These are phyloP conservation scores for Onychomys arenicola DNA, from an alignment of 2,797 vertebrate genomes.

Conservation along the genomic window DNA sequence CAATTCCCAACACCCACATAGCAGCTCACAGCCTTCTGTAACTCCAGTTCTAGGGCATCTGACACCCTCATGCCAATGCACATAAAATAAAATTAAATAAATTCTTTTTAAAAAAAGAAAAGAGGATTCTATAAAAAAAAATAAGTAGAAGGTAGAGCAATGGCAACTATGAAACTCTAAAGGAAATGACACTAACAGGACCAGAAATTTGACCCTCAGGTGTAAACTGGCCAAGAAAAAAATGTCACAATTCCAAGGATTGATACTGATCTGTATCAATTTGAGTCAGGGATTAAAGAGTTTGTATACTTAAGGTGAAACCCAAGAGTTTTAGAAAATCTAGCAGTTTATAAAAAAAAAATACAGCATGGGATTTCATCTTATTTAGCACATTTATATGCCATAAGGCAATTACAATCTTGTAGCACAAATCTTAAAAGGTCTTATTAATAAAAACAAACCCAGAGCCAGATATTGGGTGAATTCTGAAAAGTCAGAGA, in stretches of 20 bases:
- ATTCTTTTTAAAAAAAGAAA: background rate
- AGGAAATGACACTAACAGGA: background rate
- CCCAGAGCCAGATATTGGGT: too few species aligned
- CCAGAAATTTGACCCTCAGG: background rate
- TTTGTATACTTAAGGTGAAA: conserved; percentile 16
- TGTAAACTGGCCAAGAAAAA: conserved; percentile 7
- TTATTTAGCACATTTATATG: background rate
- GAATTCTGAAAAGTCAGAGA: too few species aligned
- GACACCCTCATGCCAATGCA: too few species aligned
- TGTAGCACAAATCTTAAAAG: too few species aligned
- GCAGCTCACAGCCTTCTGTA: too few species aligned
- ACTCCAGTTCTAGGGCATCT: too few species aligned
- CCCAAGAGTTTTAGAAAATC: conserved; percentile 46
- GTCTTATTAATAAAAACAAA: too few species aligned
- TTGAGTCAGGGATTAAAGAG: conserved; percentile 2
- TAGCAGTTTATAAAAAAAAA: conserved; percentile 47
- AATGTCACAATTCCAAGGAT: background rate
- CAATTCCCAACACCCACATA: too few species aligned
- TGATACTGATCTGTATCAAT: background rate
- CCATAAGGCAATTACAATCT: background rate
- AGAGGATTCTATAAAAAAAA: background rate
- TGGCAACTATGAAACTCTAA: background rate
- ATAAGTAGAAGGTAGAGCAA: background rate
- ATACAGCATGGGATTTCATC: background rate
- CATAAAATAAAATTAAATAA: too few species aligned